These are phyloP conservation scores for Laticauda laticaudata DNA, from an alignment of 2,113 vertebrate species.

Conservation along the genomic window DNA sequence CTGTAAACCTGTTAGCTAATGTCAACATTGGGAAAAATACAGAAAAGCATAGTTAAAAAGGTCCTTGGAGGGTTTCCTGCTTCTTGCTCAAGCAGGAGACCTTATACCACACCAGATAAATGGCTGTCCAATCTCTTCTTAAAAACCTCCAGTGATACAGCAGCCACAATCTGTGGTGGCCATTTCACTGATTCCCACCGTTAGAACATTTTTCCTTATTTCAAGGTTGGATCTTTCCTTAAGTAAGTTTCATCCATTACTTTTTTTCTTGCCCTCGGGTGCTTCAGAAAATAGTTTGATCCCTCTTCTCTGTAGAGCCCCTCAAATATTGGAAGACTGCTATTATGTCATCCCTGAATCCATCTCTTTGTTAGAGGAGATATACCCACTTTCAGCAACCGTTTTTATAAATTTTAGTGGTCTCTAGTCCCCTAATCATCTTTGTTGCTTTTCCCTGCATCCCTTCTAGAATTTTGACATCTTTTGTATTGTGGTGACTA, in stretches of 20 bases:
- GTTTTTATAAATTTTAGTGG: background rate
- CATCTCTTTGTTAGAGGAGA: background rate
- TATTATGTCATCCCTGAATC: background rate
- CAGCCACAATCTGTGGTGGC: background rate
- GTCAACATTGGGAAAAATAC: background rate
- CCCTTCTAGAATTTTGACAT: background rate
- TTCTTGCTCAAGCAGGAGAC: background rate
- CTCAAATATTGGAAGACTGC: background rate
- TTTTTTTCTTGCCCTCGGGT: background rate
- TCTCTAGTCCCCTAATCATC: background rate
- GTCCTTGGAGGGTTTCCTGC: background rate
- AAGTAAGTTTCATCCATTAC: background rate
- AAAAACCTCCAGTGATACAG: background rate
- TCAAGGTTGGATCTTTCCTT: background rate
- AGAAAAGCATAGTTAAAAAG: background rate
- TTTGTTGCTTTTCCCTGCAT: background rate
- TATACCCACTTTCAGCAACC: background rate
- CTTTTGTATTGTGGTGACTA: background rate
- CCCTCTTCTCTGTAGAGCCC: background rate
- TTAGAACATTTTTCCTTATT: background rate
- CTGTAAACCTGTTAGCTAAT: background rate
- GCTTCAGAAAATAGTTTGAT: background rate
- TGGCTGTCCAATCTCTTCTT: too few relatives aligned
- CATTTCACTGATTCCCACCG: background rate
- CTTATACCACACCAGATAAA: background rate